Conservation (phyloP, 2,113 vertebrate genomes). For the Myrmophylax atrothorax region DNA sequence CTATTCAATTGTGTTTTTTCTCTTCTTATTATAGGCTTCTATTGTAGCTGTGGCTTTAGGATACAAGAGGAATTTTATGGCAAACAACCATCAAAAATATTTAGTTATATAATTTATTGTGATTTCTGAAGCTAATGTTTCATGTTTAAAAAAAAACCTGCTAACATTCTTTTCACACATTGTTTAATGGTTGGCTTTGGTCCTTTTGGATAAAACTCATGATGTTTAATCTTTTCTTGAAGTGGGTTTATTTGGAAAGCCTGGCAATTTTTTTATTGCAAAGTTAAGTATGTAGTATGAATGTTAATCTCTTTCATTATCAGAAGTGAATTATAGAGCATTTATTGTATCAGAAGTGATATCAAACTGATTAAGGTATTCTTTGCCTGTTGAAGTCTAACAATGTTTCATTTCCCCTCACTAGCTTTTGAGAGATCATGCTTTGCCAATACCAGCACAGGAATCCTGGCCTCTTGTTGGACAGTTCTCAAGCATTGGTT, state of each 20-base stretch:
- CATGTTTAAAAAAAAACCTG: not conserved
- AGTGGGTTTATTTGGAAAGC: not conserved
- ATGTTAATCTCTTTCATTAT: not conserved
- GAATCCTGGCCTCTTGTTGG: slow-evolving; percentile 89
- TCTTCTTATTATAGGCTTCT: not conserved
- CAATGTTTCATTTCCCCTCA: not conserved
- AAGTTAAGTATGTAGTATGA: not conserved
- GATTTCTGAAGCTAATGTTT: not conserved
- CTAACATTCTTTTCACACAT: not conserved
- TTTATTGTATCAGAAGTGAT: not conserved
- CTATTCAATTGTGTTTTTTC: slow-evolving; percentile 4
- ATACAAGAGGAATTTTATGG: not conserved
- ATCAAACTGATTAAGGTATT: not conserved
- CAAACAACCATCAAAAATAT: not conserved
- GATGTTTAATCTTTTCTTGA: not conserved
- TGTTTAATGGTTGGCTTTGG: not conserved
- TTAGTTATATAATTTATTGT: not conserved
- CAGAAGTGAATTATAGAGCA: not conserved
- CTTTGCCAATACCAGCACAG: slow-evolving; percentile 38
- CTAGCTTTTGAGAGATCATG: slow-evolving; percentile 81
- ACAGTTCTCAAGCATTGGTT: slow-evolving; percentile 98
- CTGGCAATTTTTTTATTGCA: not conserved
- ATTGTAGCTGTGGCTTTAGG: not conserved
- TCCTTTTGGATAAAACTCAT: not conserved
- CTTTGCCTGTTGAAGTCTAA: not conserved